Base-by-base conservation (phyloP, 35 echinoderm and acorn worm genomes). In the Lytechinus variegatus region DNA sequence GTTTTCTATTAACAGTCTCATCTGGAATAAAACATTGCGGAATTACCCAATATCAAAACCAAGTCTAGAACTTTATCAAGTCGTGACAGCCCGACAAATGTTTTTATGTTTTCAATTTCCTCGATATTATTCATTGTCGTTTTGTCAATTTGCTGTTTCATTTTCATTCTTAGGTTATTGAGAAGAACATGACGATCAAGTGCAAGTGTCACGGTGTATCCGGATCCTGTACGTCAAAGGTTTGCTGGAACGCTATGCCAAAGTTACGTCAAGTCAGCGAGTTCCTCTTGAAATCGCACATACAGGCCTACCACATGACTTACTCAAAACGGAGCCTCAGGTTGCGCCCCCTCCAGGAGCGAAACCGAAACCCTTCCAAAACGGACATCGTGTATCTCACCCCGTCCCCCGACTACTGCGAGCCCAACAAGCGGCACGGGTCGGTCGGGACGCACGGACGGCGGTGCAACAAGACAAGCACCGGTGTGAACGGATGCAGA, bases 161-260 rank as follows among this genome's bases (percentile, higher is more conserved):
- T 79, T 97, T 90, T 89, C 94, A 89, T 71, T 94, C 86, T 16
- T 96, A 99, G 97, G 89, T 93, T 16, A 98, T 98, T 52, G 95
- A 96, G 90, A 95, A 95, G 61, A 99, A 96, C 89, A 99, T 99
- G 98, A 86, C 61, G 56, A 86, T 96, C 21, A 99, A 96, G 53
- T 99, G 98, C 92, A 99, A 99, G 87, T 99, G 98, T 57, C 97
- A 99, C 52, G 98, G 98, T 57, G 98, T 99, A 0, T 98, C 97
- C 28, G 98, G 96, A 55, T 96, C 98, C 29, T 99, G 98, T 54
- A 97, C 98, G 13, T 99, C 98, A 27, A 97, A 95, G 94, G 97
- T 99, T 21, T 99, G 98, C 56, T 99, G 98, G 98, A 97, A 97
- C 87, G 95, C 98, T 28, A 99, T 99, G 98, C 96, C 98, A 28